Conservation (phyloP, 2,113 vertebrate genomes). For the Gnathonemus longibarbis region DNA sequence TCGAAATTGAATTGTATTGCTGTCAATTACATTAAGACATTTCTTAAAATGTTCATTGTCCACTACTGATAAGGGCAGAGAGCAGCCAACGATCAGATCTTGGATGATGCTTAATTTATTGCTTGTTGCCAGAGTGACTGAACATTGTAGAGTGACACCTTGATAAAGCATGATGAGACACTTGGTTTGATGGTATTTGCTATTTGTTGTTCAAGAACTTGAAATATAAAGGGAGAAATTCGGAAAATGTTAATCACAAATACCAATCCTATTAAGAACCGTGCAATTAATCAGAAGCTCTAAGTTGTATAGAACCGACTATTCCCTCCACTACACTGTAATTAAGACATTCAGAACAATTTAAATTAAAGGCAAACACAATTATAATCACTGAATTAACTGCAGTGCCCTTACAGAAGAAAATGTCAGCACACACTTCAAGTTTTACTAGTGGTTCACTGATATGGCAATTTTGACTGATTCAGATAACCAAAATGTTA, state of each 20-base stretch:
- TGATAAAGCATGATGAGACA: neutral
- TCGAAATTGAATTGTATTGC: neutral
- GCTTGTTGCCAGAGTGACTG: neutral
- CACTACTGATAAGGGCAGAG: neutral
- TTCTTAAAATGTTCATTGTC: neutral
- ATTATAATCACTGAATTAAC: neutral
- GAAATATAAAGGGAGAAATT: neutral
- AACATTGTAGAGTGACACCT: neutral
- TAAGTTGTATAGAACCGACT: neutral
- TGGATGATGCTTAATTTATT: neutral
- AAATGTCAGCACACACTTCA: neutral
- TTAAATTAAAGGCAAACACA: neutral
- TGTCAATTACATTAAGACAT: neutral
- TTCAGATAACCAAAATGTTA: neutral
- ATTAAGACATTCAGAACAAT: neutral
- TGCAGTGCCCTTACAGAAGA: neutral
- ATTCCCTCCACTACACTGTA: neutral
- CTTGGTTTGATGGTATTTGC: neutral
- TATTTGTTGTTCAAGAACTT: neutral
- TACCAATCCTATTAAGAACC: neutral
- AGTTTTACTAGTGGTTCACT: neutral
- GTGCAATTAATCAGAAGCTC: neutral
- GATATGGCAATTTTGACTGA: neutral
- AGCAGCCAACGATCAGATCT: neutral
- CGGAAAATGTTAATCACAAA: neutral